phyloP scores from a whole-genome alignment of 1,140 invertebrate genomes.

The Drosophila dunni region DNA sequence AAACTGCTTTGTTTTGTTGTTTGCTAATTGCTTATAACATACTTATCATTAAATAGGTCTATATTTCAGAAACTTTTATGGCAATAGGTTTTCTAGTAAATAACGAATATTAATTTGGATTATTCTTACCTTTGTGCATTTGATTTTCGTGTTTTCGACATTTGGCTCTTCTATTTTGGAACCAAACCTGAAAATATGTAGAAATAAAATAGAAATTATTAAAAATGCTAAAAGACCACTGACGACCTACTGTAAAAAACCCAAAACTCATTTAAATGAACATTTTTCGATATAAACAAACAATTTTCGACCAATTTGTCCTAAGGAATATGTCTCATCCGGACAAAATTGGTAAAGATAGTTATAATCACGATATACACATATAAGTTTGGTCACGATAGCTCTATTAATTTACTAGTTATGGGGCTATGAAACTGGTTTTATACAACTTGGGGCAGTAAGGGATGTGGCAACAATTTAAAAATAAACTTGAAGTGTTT shows the following conservation, averaged over 20 bases:
- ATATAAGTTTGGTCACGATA: too few species aligned
- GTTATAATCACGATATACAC: too few species aligned
- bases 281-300: too few species aligned
- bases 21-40: conserved; percentile 1
- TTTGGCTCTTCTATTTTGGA: conserved; percentile 97
- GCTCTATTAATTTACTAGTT: too few species aligned
- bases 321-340: too few species aligned
- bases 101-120: not conserved
- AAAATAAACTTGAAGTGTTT: too few species aligned
- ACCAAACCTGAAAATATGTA: conserved; percentile 92
- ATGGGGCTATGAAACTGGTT: too few species aligned
- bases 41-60: not conserved
- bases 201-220: not conserved
- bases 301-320: too few species aligned
- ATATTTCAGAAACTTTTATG: not conserved
- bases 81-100: not conserved
- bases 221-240: not conserved
- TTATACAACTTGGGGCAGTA: too few species aligned
- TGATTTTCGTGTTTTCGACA: conserved; percentile 98
- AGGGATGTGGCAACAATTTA: too few species aligned
- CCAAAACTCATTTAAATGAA: too few species aligned
- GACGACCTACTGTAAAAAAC: not conserved
- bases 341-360: too few species aligned
- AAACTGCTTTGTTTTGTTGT: not conserved
- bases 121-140: conserved; percentile 93